Evolutionary conservation across 2,888 invertebrate species (phyloP).

Genomic region (Sinodicranocentrus sp.): DNA sequence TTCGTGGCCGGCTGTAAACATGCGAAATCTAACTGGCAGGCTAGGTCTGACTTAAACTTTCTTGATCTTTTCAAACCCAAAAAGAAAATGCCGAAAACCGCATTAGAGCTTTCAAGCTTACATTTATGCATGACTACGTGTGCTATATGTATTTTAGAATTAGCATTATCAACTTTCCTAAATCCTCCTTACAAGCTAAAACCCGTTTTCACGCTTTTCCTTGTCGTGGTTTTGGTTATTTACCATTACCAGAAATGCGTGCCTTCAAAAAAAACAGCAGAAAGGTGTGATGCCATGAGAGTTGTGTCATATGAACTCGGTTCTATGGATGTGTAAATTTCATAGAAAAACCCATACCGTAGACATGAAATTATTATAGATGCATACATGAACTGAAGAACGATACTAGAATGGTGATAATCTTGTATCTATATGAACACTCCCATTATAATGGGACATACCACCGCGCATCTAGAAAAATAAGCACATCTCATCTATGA

Average conservation of each 20-base stretch:
- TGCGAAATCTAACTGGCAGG: conserved; percentile 26
- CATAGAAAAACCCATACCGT: too few species aligned
- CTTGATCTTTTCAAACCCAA: conserved; percentile 16
- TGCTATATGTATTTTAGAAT: conserved; percentile 13
- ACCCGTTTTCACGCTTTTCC: conserved; percentile 55
- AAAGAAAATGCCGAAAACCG: conserved; percentile 19
- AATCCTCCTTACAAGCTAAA: conserved; percentile 29
- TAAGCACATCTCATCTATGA: too few species aligned
- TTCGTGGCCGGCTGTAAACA: conserved; percentile 3
- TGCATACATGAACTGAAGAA: too few species aligned
- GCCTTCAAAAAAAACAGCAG: not conserved
- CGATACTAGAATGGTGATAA: too few species aligned
- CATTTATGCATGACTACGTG: conserved; percentile 14
- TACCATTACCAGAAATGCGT: not conserved
- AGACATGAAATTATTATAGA: too few species aligned
- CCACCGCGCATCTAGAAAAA: too few species aligned
- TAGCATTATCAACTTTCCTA: conserved; percentile 21
- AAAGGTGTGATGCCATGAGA: not conserved
- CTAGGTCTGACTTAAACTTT: conserved; percentile 19
- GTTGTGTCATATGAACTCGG: too few species aligned
- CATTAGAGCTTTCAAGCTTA: not conserved
- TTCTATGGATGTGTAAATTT: too few species aligned
- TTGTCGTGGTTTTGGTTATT: conserved; percentile 12
- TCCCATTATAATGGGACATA: too few species aligned
- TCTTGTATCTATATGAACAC: too few species aligned